These are phyloP conservation scores for Kryptopterus vitreolus DNA, from an alignment of 2,797 vertebrate genomes.

Conservation along the genomic window DNA sequence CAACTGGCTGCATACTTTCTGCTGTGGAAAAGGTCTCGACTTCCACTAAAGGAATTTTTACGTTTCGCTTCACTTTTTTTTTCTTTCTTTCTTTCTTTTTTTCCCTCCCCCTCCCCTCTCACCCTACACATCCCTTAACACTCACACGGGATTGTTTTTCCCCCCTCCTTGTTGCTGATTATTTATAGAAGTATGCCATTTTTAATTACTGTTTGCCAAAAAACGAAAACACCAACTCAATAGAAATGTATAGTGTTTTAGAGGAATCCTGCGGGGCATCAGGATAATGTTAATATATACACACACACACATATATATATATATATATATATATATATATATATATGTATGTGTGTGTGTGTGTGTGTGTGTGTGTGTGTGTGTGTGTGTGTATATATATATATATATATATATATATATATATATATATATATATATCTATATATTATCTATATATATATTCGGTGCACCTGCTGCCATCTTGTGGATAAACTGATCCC, in stretches of 20 bases:
- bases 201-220: neutral
- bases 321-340: no score
- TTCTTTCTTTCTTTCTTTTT: no score
- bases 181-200: neutral
- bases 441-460: no score
- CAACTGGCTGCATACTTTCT: conserved; percentile 29
- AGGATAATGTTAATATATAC: no score
- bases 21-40: conserved; percentile 14
- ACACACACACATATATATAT: no score
- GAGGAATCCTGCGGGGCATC: neutral
- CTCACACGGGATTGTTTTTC: neutral
- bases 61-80: no score
- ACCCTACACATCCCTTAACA: neutral
- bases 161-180: neutral
- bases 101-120: no score
- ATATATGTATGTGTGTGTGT: no score
- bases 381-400: no score
- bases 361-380: no score
- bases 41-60: conserved; percentile 29
- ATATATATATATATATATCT: no score
- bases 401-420: no score
- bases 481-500: conserved; percentile 31
- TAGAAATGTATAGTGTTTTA: neutral
- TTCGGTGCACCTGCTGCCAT: conserved; percentile 31
- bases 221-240: neutral